phyloP scores from a whole-genome alignment of 2,888 invertebrate genomes.

The Epirrita christyi region DNA sequence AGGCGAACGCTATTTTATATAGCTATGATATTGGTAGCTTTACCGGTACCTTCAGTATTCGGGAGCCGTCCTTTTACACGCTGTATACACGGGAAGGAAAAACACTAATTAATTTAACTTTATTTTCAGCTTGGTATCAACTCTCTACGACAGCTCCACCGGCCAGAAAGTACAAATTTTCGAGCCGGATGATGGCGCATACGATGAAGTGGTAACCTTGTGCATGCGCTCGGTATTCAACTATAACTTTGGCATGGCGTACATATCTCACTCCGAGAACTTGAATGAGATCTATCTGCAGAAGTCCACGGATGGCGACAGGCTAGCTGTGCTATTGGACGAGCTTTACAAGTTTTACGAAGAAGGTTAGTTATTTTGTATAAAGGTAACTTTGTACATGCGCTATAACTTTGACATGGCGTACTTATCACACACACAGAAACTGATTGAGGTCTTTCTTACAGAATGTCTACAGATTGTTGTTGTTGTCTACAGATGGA shows the following conservation, averaged over 20 bases:
- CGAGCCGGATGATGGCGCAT: conserved; percentile 82
- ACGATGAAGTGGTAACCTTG: conserved; percentile 78
- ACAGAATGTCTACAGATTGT: too few relatives aligned
- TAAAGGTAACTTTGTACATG: too few relatives aligned
- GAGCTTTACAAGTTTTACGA: conserved; percentile 84
- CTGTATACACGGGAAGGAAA: too few relatives aligned
- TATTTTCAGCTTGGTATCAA: conserved; percentile 86
- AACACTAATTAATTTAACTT: conserved; percentile 7
- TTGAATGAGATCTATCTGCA: conserved; percentile 87
- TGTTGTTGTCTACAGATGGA: too few relatives aligned
- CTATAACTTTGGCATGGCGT: conserved; percentile 83
- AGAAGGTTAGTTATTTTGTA: conserved; percentile 53
- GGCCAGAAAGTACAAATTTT: conserved; percentile 80
- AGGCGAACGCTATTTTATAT: too few relatives aligned
- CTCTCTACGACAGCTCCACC: conserved; percentile 83
- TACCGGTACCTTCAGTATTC: too few relatives aligned
- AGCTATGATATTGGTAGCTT: too few relatives aligned
- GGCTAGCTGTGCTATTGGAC: conserved; percentile 82
- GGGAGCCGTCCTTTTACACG: too few relatives aligned
- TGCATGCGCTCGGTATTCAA: conserved; percentile 87
- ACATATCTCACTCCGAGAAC: conserved; percentile 84
- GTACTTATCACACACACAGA: background rate
- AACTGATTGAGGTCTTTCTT: background rate
- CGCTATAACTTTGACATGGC: background rate
- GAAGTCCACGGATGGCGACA: conserved; percentile 72